Base-by-base conservation (phyloP, 1,140 invertebrate genomes). In the Drosophila lini region DNA sequence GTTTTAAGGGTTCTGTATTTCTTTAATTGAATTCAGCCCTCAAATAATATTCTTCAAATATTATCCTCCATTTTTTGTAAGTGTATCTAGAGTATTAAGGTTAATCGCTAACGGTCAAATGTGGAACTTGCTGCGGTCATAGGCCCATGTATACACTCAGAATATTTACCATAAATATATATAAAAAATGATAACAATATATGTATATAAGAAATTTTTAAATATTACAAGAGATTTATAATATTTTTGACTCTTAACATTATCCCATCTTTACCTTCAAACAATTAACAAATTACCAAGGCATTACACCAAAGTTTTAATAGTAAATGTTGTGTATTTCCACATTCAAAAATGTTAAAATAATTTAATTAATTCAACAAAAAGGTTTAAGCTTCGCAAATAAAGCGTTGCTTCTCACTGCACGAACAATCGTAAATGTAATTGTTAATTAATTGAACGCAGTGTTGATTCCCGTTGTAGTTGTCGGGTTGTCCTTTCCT, bases 31-130 rank as follows among this genome's bases (percentile, higher is more conserved):
- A 11, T 36, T 36, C 10, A 10, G 2, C 10, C 10, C 10, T 36
- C 3, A 32, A 32, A 32, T 41, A 41, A 8, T 28, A 28, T 28
- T 28, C 25, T 28, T 5, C 5, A 28, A 28, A 28, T 28, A 28
- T 5, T 28, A 28, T 28, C 25, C 5, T 28, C 5, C n/a, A 3
- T 6, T 0, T 52, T 53, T 53, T 36, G 1, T 1, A 4, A 53
- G 32, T 53, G 52, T 38, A 55, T 11, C 31, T 34, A 13, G 13
- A n/a, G 32, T 55, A 55, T 61, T 64, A 34, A 61, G 61, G 61
- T 61, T 42, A 60, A 60, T 63, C 55, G 16, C 28, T 7, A 34
- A 10, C 15, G 55, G 28, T 32, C 38, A 42, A 61, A 34, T 42
- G 36, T 25, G 38, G 13, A 13, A 8, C 32, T 36, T 38, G 4